These are phyloP conservation scores for Clusia tigrina DNA, from an alignment of 2,888 invertebrate species.

Conservation along the genomic window DNA sequence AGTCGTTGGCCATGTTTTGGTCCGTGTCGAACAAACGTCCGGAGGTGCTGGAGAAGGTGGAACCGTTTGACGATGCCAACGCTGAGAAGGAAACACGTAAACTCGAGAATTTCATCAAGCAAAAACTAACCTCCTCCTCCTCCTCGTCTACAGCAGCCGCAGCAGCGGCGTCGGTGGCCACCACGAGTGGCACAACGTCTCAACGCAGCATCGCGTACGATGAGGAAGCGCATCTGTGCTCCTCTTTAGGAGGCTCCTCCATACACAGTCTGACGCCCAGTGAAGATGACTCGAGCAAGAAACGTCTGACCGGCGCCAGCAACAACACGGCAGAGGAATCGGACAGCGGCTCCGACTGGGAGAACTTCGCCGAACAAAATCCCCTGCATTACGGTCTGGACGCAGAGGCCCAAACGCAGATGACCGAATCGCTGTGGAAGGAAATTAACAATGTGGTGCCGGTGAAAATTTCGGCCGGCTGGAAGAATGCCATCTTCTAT, in stretches of 20 bases:
- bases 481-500: slow-evolving; percentile 54
- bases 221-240: slow-evolving; percentile 52
- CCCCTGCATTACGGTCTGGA: slow-evolving; percentile 50
- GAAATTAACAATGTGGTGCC: slow-evolving; percentile 68
- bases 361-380: slow-evolving; percentile 66
- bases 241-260: slow-evolving; percentile 57
- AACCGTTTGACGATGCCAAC: slow-evolving; percentile 31
- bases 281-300: slow-evolving; percentile 54
- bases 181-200: slow-evolving; percentile 64
- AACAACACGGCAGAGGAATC: slow-evolving; percentile 42
- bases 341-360: slow-evolving; percentile 78
- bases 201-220: slow-evolving; percentile 64
- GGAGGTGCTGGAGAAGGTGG: slow-evolving; percentile 45
- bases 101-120: slow-evolving; percentile 47
- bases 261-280: slow-evolving; percentile 58
- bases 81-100: slow-evolving; percentile 41
- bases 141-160: slow-evolving; percentile 13
- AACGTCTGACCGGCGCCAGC: slow-evolving; percentile 43
- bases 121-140: slow-evolving; percentile 38
- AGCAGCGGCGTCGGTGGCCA: slow-evolving; percentile 19
- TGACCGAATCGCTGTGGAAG: slow-evolving; percentile 75
- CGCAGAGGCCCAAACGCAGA: slow-evolving; percentile 65
- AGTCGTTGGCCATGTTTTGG: slow-evolving; percentile 74
- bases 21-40: slow-evolving; percentile 74
- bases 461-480: slow-evolving; percentile 58